Percentiles rank a stretch among this genome's conserved stretches.
Evolutionary conservation across 2,113 vertebrate species (phyloP).

Genomic region (Orthochromis malagaraziensis): DNA sequence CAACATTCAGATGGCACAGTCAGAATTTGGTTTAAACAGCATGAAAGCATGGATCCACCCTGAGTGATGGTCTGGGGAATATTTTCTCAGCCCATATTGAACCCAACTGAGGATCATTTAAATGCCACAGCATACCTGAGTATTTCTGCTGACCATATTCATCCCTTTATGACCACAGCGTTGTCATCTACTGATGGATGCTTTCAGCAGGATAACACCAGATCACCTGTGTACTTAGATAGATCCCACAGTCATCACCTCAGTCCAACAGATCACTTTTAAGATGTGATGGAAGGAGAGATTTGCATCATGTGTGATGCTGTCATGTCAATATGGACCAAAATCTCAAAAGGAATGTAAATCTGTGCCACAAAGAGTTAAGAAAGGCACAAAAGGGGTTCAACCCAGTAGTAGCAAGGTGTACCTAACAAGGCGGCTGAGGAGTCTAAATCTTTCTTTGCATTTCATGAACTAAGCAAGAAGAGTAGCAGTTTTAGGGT

Average conservation of each 20-base stretch:
- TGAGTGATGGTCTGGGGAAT: background rate
- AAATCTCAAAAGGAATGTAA: background rate
- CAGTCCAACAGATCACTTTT: background rate
- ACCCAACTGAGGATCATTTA: background rate
- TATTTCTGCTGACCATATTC: background rate
- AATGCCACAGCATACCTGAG: background rate
- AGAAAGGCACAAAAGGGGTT: background rate
- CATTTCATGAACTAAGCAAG: background rate
- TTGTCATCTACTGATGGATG: background rate
- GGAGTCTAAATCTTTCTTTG: background rate
- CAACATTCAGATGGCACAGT: background rate
- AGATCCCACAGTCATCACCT: background rate
- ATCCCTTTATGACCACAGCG: background rate
- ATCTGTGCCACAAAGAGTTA: background rate
- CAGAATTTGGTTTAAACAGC: too few species aligned
- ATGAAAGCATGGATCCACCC: background rate
- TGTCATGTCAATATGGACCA: background rate
- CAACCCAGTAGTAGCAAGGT: background rate
- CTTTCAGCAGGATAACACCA: background rate
- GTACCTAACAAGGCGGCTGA: background rate
- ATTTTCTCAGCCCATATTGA: background rate
- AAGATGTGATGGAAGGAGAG: background rate
- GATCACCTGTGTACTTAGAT: background rate
- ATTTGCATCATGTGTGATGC: background rate
- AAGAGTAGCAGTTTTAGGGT: background rate